Evolutionary conservation across 2,888 invertebrate species (phyloP).

Genomic region (Malachius bipustulatus): DNA sequence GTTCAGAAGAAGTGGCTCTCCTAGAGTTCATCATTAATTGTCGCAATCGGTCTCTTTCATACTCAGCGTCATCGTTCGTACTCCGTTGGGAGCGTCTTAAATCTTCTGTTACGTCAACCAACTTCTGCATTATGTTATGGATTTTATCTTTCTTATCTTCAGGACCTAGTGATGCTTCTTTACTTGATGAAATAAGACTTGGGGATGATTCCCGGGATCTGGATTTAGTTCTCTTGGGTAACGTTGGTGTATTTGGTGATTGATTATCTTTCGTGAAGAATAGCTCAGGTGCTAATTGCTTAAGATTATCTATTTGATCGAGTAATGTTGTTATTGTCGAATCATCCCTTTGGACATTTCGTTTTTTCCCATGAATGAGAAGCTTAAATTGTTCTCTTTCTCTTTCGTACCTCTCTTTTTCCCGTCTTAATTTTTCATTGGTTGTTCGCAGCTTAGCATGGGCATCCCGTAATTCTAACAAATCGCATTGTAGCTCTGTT

Average conservation of each 20-base stretch:
- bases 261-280: slow-evolving; percentile 39
- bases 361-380: slow-evolving; percentile 38
- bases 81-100: slow-evolving; percentile 38
- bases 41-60: slow-evolving; percentile 36
- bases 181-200: slow-evolving; percentile 37
- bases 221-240: slow-evolving; percentile 56
- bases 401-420: slow-evolving; percentile 74
- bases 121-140: slow-evolving; percentile 43
- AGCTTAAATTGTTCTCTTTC: slow-evolving; percentile 54
- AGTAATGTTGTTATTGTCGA: slow-evolving; percentile 58
- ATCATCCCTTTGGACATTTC: slow-evolving; percentile 53
- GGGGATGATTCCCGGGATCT: slow-evolving; percentile 63
- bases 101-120: slow-evolving; percentile 64
- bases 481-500: slow-evolving; percentile 72
- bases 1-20: slow-evolving; percentile 51
- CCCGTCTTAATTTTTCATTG: slow-evolving; percentile 78
- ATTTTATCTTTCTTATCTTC: slow-evolving; percentile 33
- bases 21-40: slow-evolving; percentile 32
- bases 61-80: slow-evolving; percentile 42
- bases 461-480: slow-evolving; percentile 78
- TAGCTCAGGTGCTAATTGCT: slow-evolving; percentile 64
- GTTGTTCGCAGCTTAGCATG: slow-evolving; percentile 84
- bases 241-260: slow-evolving; percentile 51
- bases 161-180: slow-evolving; percentile 39
- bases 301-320: slow-evolving; percentile 62